A percentile compares a stretch with the other conserved stretches of the same genome.
Evolutionary conservation across 2,113 vertebrate genomes (phyloP).

Genomic region (Ptyas mucosa): DNA sequence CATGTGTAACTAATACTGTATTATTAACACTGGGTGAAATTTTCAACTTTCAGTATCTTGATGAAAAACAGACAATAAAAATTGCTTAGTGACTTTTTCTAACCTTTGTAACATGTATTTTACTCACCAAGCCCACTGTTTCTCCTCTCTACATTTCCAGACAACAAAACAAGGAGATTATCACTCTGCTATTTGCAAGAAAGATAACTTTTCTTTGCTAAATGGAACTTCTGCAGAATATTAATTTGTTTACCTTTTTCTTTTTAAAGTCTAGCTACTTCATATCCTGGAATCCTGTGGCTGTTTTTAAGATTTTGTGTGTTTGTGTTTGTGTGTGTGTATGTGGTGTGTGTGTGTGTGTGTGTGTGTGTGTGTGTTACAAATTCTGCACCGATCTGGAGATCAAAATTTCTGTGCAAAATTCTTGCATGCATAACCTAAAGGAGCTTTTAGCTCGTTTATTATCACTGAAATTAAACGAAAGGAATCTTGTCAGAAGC

Average conservation of each 20-base stretch:
- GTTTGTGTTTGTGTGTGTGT: too few species aligned
- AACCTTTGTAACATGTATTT: slow-evolving; percentile 71
- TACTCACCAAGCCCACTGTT: slow-evolving; percentile 65
- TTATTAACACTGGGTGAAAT: slow-evolving; percentile 74
- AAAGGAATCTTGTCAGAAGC: background rate
- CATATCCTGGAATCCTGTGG: background rate
- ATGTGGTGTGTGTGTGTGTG: too few species aligned
- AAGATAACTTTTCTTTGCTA: slow-evolving; percentile 37
- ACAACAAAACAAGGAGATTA: slow-evolving; percentile 50
- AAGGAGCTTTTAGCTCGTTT: background rate
- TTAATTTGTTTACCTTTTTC: slow-evolving; percentile 11
- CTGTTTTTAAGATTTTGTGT: background rate
- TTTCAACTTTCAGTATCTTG: slow-evolving; percentile 67
- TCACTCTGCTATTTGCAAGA: slow-evolving; percentile 37
- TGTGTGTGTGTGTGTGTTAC: too few species aligned
- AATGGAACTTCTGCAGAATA: slow-evolving; percentile 28
- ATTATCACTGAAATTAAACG: background rate
- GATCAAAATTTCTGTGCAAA: background rate
- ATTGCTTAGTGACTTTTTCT: slow-evolving; percentile 63
- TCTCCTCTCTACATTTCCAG: slow-evolving; percentile 43
- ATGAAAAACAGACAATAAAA: slow-evolving; percentile 70
- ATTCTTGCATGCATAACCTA: background rate
- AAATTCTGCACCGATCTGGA: accelerated
- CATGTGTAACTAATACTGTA: slow-evolving; percentile 69
- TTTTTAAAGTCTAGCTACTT: slow-evolving; percentile 8